Evolutionary conservation across 1,140 invertebrate species (phyloP), one percentile per base, ranked within the genome.

Genomic region (Stratiolaelaps scimitus): DNA sequence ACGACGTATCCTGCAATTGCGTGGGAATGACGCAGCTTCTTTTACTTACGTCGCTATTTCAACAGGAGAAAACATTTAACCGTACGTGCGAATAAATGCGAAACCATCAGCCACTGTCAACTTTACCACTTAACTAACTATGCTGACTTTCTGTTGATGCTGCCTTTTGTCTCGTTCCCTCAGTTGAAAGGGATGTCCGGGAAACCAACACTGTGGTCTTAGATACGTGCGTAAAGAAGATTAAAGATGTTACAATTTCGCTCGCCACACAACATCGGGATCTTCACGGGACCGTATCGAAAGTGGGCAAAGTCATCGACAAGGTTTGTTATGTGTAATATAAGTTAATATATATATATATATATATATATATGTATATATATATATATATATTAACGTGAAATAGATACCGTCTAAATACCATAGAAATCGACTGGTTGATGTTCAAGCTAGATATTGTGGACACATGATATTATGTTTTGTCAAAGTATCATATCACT

Each of bases 271-370:
- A 92, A 77, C 84, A 86, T 72, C 77, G 84, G 66, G 84, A 85
- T 68, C 74, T 85, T 2, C 90, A 93, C 74, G 87, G 87, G 68
- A 87, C 89, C 64, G 92, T 98, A 1, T 96, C 92, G 0, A 92
- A 92, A 81, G 89, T 96, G 40, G 93, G 93, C 19, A 96, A 96
- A 79, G 85, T 88, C 0, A 92, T 97, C 70, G 93, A 97, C 73
- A 84, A 89, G 71, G 82, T 83, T 73, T 72, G 74, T 65, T 46
- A n/a, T n/a, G n/a, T n/a, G n/a, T n/a, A n/a, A n/a, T n/a, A n/a
- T n/a, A n/a, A n/a, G n/a, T n/a, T n/a, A n/a, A n/a, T n/a, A n/a
- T n/a, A n/a, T n/a, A n/a, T n/a, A n/a, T n/a, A n/a, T n/a, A n/a
- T n/a, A n/a, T n/a, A n/a, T n/a, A n/a, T n/a, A n/a, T n/a, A n/a